Evolutionary conservation across 2,888 invertebrate genomes (phyloP), one percentile per base, ranked within the genome.

Genomic region (Lycocerus yunnanus): DNA sequence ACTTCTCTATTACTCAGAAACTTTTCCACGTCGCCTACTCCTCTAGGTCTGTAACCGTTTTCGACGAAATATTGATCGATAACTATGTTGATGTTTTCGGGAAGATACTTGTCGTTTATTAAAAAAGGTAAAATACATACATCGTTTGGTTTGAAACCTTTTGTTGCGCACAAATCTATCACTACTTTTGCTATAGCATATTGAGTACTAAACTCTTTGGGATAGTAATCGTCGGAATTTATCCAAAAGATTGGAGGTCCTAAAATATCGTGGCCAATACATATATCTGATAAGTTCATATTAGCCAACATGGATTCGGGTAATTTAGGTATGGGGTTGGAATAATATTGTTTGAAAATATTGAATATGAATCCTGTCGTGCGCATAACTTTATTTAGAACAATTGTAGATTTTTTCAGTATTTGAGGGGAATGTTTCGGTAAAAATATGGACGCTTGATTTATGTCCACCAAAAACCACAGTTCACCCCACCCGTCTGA

Each of bases 401-500:
- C 78, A 1, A 86, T 71, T 6, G 82, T 80, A 3, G 86, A 84
- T 4, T 78, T 82, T 80, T 84, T 85, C 15, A 86, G 77, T 15
- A 85, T 71, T 15, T 80, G 71, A 0, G 85, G 85, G 1, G 84
- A 84, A 69, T 84, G 82, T 79, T 84, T 85, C n/a, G 86, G 86
- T 18, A 86, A 76, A 69, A 85, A 85, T 15, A 86, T 71, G 0
- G 84, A 82, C 1, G 85, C 85, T 81, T 86, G 86, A 72, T 86
- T 86, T 24, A 84, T 85, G 71, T 86, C 86, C 0, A 86, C 85
- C 74, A 86, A 80, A 78, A 85, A 86, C 86, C 86, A 86, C n/a
- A 86, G 74, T 68, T 85, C 84, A 13, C 86, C 86, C 82, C 84
- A 86, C 16, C 70, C 76, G 9, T 78, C 72, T 14, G 74, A 74